Conservation (phyloP, 1,140 invertebrate species). For the Tetranychus urticae region DNA sequence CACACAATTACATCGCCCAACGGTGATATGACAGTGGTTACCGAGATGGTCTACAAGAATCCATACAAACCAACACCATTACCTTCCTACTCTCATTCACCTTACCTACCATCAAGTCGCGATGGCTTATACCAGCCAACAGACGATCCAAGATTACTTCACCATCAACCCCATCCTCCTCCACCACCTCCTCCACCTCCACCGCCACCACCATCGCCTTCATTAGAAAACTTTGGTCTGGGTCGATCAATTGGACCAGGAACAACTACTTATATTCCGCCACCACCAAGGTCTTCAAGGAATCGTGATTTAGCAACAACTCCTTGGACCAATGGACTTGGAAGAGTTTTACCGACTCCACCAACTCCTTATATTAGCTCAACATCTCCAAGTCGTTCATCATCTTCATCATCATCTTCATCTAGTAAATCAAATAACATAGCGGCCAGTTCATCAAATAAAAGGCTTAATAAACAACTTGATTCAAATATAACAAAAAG, state of each 20-base stretch:
- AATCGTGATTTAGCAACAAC: not conserved
- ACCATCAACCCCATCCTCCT: not conserved
- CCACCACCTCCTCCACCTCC: not conserved
- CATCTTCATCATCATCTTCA: not conserved
- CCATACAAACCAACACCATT: not conserved
- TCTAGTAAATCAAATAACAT: not conserved
- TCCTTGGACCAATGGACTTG: not conserved
- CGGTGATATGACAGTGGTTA: slow-evolving; percentile 1
- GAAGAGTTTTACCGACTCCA: not conserved
- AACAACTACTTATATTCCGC: not conserved
- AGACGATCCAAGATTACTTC: not conserved
- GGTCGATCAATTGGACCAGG: not conserved
- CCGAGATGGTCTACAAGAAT: slow-evolving; percentile 6
- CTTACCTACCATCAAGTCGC: not conserved
- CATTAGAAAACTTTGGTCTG: not conserved
- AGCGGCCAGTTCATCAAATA: not conserved
- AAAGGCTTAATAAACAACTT: not conserved
- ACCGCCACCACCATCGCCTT: not conserved
- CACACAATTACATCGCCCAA: not conserved
- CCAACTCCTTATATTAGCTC: not conserved
- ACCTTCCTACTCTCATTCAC: not conserved
- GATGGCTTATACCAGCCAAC: not conserved
- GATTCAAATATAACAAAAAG: not conserved
- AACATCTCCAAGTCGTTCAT: not conserved
- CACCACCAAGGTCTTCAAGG: not conserved